These are phyloP conservation scores for Romanogobio albipinnatus DNA, from an alignment of 2,113 vertebrate genomes.

Conservation along the genomic window DNA sequence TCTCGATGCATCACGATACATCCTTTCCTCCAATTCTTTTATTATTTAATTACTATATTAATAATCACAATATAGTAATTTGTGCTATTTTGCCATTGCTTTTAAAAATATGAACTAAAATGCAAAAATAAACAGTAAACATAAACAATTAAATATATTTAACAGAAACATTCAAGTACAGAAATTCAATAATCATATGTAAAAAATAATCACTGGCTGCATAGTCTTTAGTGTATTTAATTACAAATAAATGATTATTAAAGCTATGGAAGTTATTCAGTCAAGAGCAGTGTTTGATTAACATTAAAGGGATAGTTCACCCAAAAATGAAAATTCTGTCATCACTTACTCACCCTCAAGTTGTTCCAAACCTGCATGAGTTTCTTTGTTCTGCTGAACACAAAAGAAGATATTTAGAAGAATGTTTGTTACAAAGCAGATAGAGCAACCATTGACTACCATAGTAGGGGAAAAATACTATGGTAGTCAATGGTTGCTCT, in stretches of 20 bases:
- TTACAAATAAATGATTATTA: neutral
- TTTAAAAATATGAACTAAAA: neutral
- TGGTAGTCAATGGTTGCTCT: too few species aligned
- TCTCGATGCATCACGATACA: too few species aligned
- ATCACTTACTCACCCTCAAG: too few species aligned
- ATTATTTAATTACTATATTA: neutral
- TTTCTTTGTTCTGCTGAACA: too few species aligned
- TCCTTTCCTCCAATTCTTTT: neutral
- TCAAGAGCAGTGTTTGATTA: neutral
- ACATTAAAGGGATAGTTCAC: too few species aligned
- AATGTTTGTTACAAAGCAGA: too few species aligned
- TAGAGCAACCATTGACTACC: too few species aligned
- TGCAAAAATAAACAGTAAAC: neutral
- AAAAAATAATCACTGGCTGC: neutral
- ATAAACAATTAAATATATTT: neutral
- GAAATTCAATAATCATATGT: neutral
- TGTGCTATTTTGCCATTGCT: neutral
- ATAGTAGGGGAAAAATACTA: too few species aligned
- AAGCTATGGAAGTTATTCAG: neutral
- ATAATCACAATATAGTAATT: neutral
- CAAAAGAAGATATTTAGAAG: too few species aligned
- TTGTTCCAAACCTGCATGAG: too few species aligned
- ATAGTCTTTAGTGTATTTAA: neutral
- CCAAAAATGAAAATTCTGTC: too few species aligned
- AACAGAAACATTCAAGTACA: neutral